These are phyloP conservation scores for Leptopilina boulardi DNA, from an alignment of 1,140 invertebrate genomes.

Conservation along the genomic window DNA sequence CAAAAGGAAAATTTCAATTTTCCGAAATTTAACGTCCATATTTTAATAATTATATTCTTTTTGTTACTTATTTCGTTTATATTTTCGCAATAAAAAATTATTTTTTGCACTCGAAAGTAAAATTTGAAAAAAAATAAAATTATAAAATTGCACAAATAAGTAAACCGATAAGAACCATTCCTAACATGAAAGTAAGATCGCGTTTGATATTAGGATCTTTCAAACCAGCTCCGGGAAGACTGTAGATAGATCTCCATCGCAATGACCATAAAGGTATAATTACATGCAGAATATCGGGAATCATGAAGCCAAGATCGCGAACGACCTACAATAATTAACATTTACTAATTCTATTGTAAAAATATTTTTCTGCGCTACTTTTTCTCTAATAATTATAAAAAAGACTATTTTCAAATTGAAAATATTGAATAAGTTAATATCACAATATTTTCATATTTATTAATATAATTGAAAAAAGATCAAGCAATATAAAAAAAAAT, in stretches of 20 bases:
- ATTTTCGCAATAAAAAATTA: background rate
- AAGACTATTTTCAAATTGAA: no score
- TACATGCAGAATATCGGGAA: constrained; percentile 84
- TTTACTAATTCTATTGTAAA: background rate
- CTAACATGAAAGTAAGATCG: constrained; percentile 69
- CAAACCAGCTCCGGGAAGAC: constrained; percentile 64
- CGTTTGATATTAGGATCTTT: constrained; percentile 64
- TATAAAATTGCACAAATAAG: constrained; percentile 69
- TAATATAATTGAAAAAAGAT: no score
- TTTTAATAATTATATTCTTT: no score
- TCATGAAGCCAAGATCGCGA: constrained; percentile 85
- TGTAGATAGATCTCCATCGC: constrained; percentile 59
- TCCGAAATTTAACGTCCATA: no score
- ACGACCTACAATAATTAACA: constrained; percentile 75
- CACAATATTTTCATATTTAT: no score
- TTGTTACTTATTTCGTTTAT: no score
- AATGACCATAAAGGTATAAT: constrained; percentile 77
- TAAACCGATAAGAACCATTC: constrained; percentile 67
- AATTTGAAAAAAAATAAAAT: constrained; percentile 40
- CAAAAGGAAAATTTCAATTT: background rate
- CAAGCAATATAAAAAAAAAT: no score
- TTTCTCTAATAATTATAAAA: no score
- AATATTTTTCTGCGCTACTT: background rate
- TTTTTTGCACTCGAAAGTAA: no score
- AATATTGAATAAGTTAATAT: no score